phyloP scores from a whole-genome alignment of 2,113 vertebrate species.

The Microtus ochrogaster region DNA sequence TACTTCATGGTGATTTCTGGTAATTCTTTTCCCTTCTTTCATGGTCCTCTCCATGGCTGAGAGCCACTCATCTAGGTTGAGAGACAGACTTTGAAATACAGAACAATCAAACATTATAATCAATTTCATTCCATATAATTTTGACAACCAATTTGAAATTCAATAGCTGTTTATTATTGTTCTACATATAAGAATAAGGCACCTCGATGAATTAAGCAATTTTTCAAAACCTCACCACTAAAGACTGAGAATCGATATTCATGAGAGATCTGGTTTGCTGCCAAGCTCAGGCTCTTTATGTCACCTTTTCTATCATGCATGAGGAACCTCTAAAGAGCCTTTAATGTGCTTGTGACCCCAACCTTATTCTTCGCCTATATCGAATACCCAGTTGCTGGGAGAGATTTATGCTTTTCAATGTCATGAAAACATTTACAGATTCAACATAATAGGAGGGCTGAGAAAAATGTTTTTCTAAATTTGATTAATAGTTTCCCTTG shows the following conservation, averaged over 20 bases:
- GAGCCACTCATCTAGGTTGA: neutral
- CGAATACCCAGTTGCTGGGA: neutral
- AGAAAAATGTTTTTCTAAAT: slow-evolving; percentile 21
- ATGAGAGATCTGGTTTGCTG: neutral
- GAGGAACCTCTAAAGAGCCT: neutral
- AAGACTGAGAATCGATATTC: neutral
- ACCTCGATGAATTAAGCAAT: neutral
- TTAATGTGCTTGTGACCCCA: neutral
- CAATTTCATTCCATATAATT: slow-evolving; percentile 18
- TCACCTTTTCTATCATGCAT: neutral
- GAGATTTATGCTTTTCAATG: neutral
- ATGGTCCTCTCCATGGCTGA: neutral
- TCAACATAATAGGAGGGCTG: neutral
- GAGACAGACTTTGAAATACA: slow-evolving; percentile 27
- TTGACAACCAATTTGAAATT: neutral
- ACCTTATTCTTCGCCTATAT: neutral
- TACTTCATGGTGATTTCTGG: neutral
- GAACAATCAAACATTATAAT: neutral
- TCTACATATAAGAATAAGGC: slow-evolving; percentile 1
- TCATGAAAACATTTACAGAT: neutral
- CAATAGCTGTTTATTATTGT: neutral
- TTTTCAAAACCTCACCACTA: slow-evolving; percentile 43
- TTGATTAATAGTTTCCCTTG: slow-evolving; percentile 42
- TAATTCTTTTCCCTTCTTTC: neutral
- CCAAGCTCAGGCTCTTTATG: neutral